A percentile compares a stretch with the other conserved stretches of the same genome.
Conservation (phyloP, 2,888 invertebrate species). For the Erannis defoliaria region DNA sequence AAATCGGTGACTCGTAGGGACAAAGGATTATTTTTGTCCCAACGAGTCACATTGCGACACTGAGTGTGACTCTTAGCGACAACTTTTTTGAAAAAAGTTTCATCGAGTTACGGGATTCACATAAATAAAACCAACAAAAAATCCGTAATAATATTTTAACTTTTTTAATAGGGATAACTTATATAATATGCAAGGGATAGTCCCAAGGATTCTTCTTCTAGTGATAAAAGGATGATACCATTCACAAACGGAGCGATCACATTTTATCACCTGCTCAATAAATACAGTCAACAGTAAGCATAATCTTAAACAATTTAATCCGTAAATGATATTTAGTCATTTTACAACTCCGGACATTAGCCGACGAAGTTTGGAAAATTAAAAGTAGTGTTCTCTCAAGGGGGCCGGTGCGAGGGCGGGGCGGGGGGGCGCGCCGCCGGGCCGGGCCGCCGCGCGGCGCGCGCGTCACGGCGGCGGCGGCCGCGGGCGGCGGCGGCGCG, state of each 20-base stretch:
- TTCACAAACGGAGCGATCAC: slow-evolving; percentile 81
- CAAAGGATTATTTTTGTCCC: too few species aligned
- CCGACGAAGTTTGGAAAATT: slow-evolving; percentile 70
- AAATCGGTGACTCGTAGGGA: too few species aligned
- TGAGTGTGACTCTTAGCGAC: too few species aligned
- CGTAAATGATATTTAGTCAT: slow-evolving; percentile 83
- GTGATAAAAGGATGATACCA: slow-evolving; percentile 83
- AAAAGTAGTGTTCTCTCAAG: slow-evolving; percentile 55
- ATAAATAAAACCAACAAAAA: slow-evolving; percentile 51
- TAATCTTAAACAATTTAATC: slow-evolving; percentile 84
- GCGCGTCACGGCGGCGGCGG: slow-evolving; percentile 59
- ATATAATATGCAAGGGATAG: slow-evolving; percentile 86
- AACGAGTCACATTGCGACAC: too few species aligned
- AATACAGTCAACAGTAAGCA: slow-evolving; percentile 87
- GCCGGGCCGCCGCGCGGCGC: slow-evolving; percentile 55
- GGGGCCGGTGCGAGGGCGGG: slow-evolving; percentile 50
- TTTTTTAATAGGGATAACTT: slow-evolving; percentile 87
- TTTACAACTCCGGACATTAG: slow-evolving; percentile 76
- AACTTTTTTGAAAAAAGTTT: background rate
- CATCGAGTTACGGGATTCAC: background rate
- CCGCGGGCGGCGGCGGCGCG: slow-evolving; percentile 81
- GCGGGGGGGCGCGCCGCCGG: slow-evolving; percentile 42
- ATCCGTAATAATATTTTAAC: slow-evolving; percentile 70
- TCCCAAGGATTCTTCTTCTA: slow-evolving; percentile 81
- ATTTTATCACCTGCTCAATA: slow-evolving; percentile 85